These are phyloP conservation scores for Pterocles gutturalis DNA, from an alignment of 2,113 vertebrate genomes.

Conservation along the genomic window DNA sequence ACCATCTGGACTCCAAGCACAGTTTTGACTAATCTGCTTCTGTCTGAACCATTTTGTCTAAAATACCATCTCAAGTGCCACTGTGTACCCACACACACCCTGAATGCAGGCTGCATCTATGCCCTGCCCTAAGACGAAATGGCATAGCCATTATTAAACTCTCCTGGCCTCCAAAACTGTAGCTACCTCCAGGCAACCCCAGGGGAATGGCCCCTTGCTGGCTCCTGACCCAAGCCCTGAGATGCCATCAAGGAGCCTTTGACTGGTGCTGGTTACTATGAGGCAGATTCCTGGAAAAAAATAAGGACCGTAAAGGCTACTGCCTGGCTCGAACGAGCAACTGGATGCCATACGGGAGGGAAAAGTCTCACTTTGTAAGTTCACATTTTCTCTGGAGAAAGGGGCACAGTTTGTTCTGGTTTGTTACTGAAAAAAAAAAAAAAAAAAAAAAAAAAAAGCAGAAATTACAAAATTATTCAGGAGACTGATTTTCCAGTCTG, in stretches of 20 bases:
- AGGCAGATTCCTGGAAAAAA: not conserved
- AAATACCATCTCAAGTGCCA: not conserved
- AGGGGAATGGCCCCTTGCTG: not conserved
- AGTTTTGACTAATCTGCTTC: not conserved
- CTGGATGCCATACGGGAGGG: not conserved
- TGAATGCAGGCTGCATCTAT: not conserved
- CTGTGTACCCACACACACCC: not conserved
- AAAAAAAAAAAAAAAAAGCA: not conserved
- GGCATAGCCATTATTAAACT: not conserved
- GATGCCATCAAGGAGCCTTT: not conserved
- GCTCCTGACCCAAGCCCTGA: not conserved
- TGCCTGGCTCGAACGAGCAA: not conserved
- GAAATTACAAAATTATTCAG: not conserved
- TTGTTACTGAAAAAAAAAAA: not conserved
- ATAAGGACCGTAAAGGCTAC: not conserved
- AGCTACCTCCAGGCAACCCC: not conserved
- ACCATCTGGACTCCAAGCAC: not conserved
- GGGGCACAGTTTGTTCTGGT: constrained; percentile 13
- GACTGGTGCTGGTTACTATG: not conserved
- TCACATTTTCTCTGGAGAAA: not conserved
- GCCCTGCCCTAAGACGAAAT: not conserved
- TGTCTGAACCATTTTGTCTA: not conserved
- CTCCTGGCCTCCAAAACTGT: not conserved
- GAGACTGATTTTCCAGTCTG: not conserved
- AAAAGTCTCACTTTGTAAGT: not conserved